Evolutionary conservation across 2,888 invertebrate species (phyloP).

Genomic region (Conchocele bisecta): DNA sequence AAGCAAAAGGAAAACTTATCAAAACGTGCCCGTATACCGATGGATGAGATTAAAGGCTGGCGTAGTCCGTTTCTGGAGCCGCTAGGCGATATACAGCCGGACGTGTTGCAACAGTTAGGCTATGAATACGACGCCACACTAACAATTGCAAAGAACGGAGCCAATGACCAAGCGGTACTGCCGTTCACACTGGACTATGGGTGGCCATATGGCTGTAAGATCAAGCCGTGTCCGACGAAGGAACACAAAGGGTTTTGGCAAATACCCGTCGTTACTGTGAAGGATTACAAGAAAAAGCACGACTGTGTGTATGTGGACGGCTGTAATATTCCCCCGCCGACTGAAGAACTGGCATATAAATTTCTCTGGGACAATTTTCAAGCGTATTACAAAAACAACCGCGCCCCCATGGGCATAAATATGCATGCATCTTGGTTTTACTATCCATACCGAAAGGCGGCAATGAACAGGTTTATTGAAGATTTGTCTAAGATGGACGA

Average conservation of each 20-base stretch:
- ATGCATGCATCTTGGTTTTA: constrained; percentile 88
- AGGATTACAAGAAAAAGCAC: constrained; percentile 72
- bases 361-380: constrained; percentile 91
- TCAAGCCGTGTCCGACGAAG: constrained; percentile 71
- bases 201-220: constrained; percentile 76
- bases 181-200: constrained; percentile 94
- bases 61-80: constrained; percentile 76
- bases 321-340: constrained; percentile 72
- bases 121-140: constrained; percentile 75
- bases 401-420: constrained; percentile 92
- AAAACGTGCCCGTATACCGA: constrained; percentile 82
- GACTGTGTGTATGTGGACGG: constrained; percentile 78
- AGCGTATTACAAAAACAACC: constrained; percentile 86
- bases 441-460: constrained; percentile 71
- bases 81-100: constrained; percentile 68
- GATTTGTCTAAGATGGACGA: constrained; percentile 71
- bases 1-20: constrained; percentile 71
- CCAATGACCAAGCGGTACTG: constrained; percentile 51
- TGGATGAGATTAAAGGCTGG: constrained; percentile 70
- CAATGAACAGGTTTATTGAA: constrained; percentile 76
- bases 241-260: constrained; percentile 86
- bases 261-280: constrained; percentile 85
- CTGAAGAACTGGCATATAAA: constrained; percentile 71
- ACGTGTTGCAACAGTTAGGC: constrained; percentile 59
- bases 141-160: constrained; percentile 60